Evolutionary conservation across 2,888 invertebrate genomes (phyloP), one percentile per base, ranked within the genome.

Genomic region (Tachina grossa): DNA sequence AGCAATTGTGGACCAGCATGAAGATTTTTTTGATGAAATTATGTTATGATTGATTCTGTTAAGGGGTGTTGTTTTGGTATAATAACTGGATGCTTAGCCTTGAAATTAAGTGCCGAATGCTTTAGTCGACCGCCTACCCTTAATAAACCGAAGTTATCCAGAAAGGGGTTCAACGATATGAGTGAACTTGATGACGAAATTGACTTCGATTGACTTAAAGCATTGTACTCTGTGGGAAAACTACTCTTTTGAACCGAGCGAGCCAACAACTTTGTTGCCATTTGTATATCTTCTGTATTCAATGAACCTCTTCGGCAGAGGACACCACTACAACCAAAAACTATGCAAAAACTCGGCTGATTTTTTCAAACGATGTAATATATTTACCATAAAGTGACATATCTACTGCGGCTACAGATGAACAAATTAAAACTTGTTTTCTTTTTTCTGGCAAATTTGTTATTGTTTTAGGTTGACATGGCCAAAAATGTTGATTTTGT

Each of bases 341-440:
- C 22, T 65, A 65, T 4, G 63, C 19, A 45, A 45, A 63, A 39
- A 45, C 45, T 45, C 45, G 45, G 55, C 11, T 5, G 13, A 45
- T 72, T 47, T 61, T 79, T 22, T 55, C 39, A 57, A 74, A 79
- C n/a, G 71, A 69, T 51, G 39, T 79, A 13, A 72, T 45, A 57
- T 71, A 83, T 72, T 83, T 77, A 22, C 57, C 75, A 49, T 53
- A 49, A 45, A 76, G 3, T 13, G 84, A 80, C 13, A 80, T 10
- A 11, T 80, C 31, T 31, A 31, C 77, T 2, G 9, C 9, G 5
- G 9, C 14, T 14, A 5, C 13, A 13, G 19, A 5, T 63, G 72
- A 11, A 45, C 19, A 63, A 19, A 81, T 9, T 11, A 80, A 75
- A 45, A 69, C 72, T 19, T 10, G 2, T 63, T 74, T 78, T 22